Base-by-base conservation (phyloP, 2,113 vertebrate species). In the Carettochelys insculpta region DNA sequence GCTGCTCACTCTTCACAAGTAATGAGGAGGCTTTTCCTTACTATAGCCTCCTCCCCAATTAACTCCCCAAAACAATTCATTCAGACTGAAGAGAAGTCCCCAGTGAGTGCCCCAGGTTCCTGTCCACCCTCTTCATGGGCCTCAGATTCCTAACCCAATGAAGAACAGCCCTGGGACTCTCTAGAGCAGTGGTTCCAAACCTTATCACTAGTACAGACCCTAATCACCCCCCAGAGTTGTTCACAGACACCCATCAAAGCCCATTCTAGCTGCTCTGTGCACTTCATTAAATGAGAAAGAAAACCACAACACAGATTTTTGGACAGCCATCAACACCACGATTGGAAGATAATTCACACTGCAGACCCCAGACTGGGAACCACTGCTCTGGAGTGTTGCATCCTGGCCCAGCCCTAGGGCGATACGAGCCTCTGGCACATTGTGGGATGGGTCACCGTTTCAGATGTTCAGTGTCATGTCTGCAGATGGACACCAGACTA, bases 1-100 rank as follows among this genome's bases (percentile, higher is more conserved):
- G 80, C 90, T 95, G 83, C 81, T 91, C 50, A 4, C 88, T 5
- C 84, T 65, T 51, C n/a, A 43, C 34, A 61, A 25, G 27, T 25
- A 82, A 50, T 3, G 68, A 41, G 58, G 47, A 29, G 68, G 58
- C 45, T 19, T 43, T 48, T 43, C 29, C 84, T 88, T 82, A 83
- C 47, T 78, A 20, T 0, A 13, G 77, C 77, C 78, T 86, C 87
- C 11, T 61, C 52, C 3, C 41, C 31, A 50, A 3, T 22, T 0
- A 0, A 41, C 78, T 85, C 34, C 0, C 65, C 65, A 24, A 3
- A 68, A 1, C 8, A 0, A 11, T 22, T 25, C 75, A 9, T 50
- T 0, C 82, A n/a, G 1, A 1, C 77, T 11, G 24, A 76, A 84
- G n/a, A 38, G 61, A 38, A 38, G 19, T 38, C 19, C 19, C n/a